These are phyloP conservation scores for Drosophila borealis DNA, from an alignment of 2,888 invertebrate genomes.

Conservation along the genomic window DNA sequence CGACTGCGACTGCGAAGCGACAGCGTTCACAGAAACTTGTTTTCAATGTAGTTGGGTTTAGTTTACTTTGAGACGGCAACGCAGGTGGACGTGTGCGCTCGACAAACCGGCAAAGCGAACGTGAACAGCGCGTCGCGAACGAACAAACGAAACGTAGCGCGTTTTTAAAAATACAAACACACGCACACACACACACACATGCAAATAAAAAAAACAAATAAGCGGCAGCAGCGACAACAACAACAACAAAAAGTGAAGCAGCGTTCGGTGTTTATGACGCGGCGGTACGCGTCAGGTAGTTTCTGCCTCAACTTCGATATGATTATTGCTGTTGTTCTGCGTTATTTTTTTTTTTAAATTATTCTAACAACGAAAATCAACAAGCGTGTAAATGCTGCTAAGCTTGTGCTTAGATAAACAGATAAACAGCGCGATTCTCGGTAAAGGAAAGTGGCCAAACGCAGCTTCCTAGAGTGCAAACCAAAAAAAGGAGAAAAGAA, in stretches of 20 bases:
- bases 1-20: constrained; percentile 23
- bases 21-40: constrained; percentile 82
- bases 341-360: constrained; percentile 25
- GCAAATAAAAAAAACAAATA: constrained; percentile 17
- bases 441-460: constrained; percentile 24
- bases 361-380: constrained; percentile 52
- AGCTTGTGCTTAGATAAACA: constrained; percentile 35
- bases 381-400: constrained; percentile 71
- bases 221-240: constrained; percentile 32
- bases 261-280: constrained; percentile 72
- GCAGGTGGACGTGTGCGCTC: constrained; percentile 82
- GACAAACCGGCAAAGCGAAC: constrained; percentile 39
- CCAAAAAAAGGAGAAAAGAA: neutral
- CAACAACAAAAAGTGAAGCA: constrained; percentile 35
- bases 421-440: constrained; percentile 31
- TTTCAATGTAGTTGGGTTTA: constrained; percentile 81
- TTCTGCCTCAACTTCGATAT: constrained; percentile 40
- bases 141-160: constrained; percentile 56
- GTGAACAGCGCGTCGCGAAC: constrained; percentile 54
- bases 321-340: constrained; percentile 34
- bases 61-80: constrained; percentile 84
- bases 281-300: constrained; percentile 71
- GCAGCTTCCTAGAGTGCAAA: constrained; percentile 18
- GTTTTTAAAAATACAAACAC: constrained; percentile 56
- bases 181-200: constrained; percentile 18